Evolutionary conservation across 2,888 invertebrate genomes (phyloP).

Genomic region (Melanotus villosus): DNA sequence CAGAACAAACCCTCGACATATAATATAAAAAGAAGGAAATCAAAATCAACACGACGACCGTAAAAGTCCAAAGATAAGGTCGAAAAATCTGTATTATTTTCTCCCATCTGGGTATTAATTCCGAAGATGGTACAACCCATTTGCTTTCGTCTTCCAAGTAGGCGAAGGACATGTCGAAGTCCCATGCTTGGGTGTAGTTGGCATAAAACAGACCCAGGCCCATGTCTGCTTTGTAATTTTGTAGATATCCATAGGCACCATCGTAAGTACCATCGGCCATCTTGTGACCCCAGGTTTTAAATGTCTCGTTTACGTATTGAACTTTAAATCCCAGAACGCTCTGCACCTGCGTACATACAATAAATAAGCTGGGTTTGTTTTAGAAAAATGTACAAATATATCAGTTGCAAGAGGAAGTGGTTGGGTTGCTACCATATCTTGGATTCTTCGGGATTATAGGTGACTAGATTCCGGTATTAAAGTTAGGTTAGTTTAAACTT

Average conservation of each 20-base stretch:
- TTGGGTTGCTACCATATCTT: too few relatives aligned
- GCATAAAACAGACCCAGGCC: not conserved
- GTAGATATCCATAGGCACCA: not conserved
- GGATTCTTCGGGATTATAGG: too few relatives aligned
- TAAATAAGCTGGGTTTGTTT: too few relatives aligned
- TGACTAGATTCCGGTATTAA: too few relatives aligned
- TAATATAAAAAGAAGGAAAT: not conserved
- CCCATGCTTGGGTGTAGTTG: not conserved
- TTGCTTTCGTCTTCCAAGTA: not conserved
- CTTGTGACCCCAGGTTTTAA: not conserved
- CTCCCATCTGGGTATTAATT: not conserved
- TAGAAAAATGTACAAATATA: too few relatives aligned
- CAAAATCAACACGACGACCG: not conserved
- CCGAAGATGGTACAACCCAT: not conserved
- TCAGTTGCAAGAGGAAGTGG: too few relatives aligned
- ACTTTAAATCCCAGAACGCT: not conserved
- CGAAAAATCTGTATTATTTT: not conserved
- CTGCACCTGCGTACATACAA: not conserved
- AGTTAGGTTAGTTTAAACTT: too few relatives aligned
- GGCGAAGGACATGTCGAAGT: not conserved
- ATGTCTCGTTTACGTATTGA: not conserved
- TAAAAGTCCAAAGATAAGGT: not conserved
- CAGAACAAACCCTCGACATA: not conserved
- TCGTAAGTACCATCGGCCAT: not conserved
- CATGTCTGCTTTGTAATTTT: not conserved